Conservation (phyloP, 2,888 invertebrate species). For the Scotopteryx bipunctaria region DNA sequence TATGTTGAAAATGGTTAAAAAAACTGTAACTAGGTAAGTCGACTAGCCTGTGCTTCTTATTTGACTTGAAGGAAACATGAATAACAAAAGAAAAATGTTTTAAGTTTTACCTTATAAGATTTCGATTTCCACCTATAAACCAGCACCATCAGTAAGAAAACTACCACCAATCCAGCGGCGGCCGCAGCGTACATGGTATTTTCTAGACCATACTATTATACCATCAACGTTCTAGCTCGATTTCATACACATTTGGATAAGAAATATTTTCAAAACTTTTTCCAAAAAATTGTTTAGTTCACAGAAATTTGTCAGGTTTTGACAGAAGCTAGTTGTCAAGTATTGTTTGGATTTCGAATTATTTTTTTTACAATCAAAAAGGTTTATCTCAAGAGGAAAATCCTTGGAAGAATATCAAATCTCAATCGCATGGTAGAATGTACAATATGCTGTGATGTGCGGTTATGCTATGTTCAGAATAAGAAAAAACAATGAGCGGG, state of each 20-base stretch:
- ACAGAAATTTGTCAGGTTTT: slow-evolving; percentile 1
- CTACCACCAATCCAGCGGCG: slow-evolving; percentile 54
- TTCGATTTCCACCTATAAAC: slow-evolving; percentile 56
- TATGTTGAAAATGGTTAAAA: too few species aligned
- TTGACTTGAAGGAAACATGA: too few species aligned
- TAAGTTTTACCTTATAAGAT: slow-evolving; percentile 49
- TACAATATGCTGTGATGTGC: not conserved
- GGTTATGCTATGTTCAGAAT: too few species aligned
- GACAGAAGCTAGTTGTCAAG: slow-evolving; percentile 1
- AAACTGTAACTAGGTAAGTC: too few species aligned
- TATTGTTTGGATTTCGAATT: slow-evolving; percentile 17
- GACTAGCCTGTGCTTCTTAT: too few species aligned
- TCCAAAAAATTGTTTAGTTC: not conserved
- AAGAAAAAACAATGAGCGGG: too few species aligned
- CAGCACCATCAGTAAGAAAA: slow-evolving; percentile 50
- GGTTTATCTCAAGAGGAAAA: not conserved
- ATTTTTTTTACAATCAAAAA: not conserved
- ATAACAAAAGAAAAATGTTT: too few species aligned
- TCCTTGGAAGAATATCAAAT: too few species aligned
- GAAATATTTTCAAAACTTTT: not conserved
- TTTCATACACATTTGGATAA: slow-evolving; percentile 16
- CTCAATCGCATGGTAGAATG: not conserved
- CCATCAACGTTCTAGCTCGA: slow-evolving; percentile 2
- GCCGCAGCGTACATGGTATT: slow-evolving; percentile 50
- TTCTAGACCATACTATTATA: slow-evolving; percentile 42